Evolutionary conservation across 92 coral and sea anemone genomes (phyloP).

Genomic region (Heteractis magnifica): DNA sequence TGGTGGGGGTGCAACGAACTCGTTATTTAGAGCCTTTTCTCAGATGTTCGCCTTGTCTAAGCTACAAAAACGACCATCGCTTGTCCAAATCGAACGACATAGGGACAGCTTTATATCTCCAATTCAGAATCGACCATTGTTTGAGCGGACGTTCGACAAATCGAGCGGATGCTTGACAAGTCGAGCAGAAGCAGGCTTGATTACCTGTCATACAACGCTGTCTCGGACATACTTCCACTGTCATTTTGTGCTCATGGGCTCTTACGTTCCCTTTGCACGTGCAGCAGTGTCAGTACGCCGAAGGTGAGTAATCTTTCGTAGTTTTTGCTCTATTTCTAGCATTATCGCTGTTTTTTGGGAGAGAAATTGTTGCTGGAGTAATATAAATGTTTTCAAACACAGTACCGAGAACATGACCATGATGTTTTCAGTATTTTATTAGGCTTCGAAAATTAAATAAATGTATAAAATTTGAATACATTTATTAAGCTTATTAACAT

Average conservation of each 20-base stretch:
- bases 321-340: conserved; percentile 10
- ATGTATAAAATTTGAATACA: too few species aligned
- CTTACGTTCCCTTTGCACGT: not conserved
- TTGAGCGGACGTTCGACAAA: not conserved
- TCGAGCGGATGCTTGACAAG: not conserved
- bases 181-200: not conserved
- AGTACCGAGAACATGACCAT: not conserved
- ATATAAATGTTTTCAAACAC: not conserved
- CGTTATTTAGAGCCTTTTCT: too few species aligned
- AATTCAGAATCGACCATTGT: not conserved
- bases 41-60: not conserved
- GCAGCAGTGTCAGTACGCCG: not conserved
- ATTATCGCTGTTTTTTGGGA: not conserved
- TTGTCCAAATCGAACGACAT: conserved; percentile 2
- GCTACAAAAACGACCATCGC: not conserved
- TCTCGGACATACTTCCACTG: not conserved
- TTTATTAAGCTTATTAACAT: not conserved
- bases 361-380: conserved; percentile 1
- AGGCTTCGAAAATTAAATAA: too few species aligned
- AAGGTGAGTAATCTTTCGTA: conserved; percentile 1
- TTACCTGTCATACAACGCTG: not conserved
- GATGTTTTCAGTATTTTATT: too few species aligned
- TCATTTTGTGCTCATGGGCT: not conserved
- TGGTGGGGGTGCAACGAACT: too few species aligned
- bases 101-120: conserved; percentile 28